A percentile compares a stretch with the other conserved stretches of the same genome.
These are phyloP conservation scores for Bembecia ichneumoniformis DNA, from an alignment of 2,888 invertebrate genomes.

Conservation along the genomic window DNA sequence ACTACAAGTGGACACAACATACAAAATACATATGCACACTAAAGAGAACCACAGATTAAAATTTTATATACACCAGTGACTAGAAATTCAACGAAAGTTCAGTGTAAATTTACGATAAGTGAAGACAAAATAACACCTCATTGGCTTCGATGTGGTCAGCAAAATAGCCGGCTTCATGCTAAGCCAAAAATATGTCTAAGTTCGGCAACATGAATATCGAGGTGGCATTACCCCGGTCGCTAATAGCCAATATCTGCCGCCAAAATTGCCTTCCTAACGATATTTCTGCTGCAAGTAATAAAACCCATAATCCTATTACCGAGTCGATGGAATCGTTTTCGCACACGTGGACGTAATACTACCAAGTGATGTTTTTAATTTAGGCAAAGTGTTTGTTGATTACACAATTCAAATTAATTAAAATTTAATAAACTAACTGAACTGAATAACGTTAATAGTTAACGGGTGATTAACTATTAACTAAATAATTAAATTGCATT, in stretches of 20 bases:
- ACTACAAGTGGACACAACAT: too few species aligned
- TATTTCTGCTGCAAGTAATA: slow-evolving; percentile 66
- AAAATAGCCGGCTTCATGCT: neutral
- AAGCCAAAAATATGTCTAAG: slow-evolving; percentile 11
- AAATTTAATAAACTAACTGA: neutral
- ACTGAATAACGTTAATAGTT: too few species aligned
- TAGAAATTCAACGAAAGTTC: too few species aligned
- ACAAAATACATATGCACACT: too few species aligned
- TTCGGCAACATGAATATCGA: slow-evolving; percentile 54
- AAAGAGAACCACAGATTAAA: too few species aligned
- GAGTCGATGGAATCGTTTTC: slow-evolving; percentile 39
- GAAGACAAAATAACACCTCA: too few species aligned
- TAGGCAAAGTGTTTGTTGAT: neutral
- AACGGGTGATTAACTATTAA: too few species aligned
- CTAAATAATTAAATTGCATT: too few species aligned
- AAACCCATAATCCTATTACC: slow-evolving; percentile 63
- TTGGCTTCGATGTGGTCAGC: neutral
- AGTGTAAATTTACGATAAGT: too few species aligned
- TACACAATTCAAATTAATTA: too few species aligned
- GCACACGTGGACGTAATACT: slow-evolving; percentile 35
- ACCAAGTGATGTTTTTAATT: slow-evolving; percentile 1
- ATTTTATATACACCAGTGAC: too few species aligned
- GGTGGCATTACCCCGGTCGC: slow-evolving; percentile 53
- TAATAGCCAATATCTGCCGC: slow-evolving; percentile 69
- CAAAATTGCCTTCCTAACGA: slow-evolving; percentile 69